Evolutionary conservation across 2,888 invertebrate species (phyloP).

Genomic region (Slavum lentiscoides): DNA sequence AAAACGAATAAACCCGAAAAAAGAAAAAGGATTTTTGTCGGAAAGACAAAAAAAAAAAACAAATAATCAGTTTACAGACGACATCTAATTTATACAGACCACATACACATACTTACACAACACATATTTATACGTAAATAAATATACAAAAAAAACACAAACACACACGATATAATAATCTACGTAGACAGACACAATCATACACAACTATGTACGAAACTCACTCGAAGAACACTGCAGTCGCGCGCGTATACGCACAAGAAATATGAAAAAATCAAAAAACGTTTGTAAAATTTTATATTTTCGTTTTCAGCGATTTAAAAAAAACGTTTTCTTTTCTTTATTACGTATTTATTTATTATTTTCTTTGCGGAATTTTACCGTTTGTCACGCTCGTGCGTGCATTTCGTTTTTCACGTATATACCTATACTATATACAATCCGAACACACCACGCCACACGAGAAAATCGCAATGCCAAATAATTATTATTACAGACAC

Average conservation of each 20-base stretch:
- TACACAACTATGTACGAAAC: neutral
- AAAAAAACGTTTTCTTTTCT: neutral
- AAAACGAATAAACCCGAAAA: no score
- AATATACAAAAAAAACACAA: neutral
- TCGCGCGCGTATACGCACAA: neutral
- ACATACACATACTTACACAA: neutral
- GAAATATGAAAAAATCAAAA: neutral
- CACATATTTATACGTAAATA: neutral
- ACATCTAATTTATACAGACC: slow-evolving; percentile 1
- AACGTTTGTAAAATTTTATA: slow-evolving; percentile 3
- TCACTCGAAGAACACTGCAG: slow-evolving; percentile 18
- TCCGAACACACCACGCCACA: neutral
- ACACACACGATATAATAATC: no score
- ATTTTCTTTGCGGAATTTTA: neutral
- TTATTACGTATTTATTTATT: neutral
- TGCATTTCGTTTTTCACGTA: slow-evolving; percentile 13
- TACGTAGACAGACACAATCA: neutral
- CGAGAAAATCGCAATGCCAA: neutral
- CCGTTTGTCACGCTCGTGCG: neutral
- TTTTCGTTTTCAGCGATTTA: neutral
- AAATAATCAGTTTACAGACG: slow-evolving; percentile 45
- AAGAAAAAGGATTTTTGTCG: neutral
- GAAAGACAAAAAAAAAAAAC: neutral
- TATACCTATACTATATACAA: neutral
- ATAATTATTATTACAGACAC: neutral